Conservation (phyloP, 1,140 invertebrate species). For the Eupristina koningsbergeri region DNA sequence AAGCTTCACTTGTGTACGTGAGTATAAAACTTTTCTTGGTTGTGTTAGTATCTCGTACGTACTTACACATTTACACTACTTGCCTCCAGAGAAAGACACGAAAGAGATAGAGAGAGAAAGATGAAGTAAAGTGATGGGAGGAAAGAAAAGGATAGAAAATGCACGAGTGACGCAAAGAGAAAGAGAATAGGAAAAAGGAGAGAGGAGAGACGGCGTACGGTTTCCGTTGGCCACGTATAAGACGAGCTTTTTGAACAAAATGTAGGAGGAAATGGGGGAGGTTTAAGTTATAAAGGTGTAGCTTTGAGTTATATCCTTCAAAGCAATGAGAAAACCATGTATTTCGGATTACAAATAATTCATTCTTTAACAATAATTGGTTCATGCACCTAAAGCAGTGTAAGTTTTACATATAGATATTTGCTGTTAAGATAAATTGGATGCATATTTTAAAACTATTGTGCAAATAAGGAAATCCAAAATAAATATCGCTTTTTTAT, state of each 20-base stretch:
- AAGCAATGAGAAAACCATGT: background rate
- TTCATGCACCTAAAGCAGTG: no score
- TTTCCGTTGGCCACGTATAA: slow-evolving; percentile 61
- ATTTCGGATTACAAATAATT: background rate
- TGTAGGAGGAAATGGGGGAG: slow-evolving; percentile 53
- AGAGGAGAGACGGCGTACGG: slow-evolving; percentile 57
- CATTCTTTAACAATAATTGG: background rate
- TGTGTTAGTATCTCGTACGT: slow-evolving; percentile 57
- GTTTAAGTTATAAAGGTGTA: background rate
- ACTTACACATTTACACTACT: slow-evolving; percentile 65
- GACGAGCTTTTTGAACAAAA: slow-evolving; percentile 66
- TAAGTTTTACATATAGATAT: no score
- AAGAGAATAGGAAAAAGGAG: slow-evolving; percentile 45
- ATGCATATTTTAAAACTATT: no score
- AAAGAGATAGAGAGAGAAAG: background rate
- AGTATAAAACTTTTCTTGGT: slow-evolving; percentile 72
- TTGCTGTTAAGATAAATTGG: no score
- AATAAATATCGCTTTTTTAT: no score
- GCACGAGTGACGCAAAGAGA: slow-evolving; percentile 18
- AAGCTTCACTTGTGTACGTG: slow-evolving; percentile 54
- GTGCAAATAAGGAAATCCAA: no score
- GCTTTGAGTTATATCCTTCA: slow-evolving; percentile 66
- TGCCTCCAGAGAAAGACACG: slow-evolving; percentile 32
- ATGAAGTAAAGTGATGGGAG: background rate
- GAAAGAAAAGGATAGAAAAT: slow-evolving; percentile 43